Evolutionary conservation across 1,140 invertebrate species (phyloP).

Genomic region (Drosophila parvula): DNA sequence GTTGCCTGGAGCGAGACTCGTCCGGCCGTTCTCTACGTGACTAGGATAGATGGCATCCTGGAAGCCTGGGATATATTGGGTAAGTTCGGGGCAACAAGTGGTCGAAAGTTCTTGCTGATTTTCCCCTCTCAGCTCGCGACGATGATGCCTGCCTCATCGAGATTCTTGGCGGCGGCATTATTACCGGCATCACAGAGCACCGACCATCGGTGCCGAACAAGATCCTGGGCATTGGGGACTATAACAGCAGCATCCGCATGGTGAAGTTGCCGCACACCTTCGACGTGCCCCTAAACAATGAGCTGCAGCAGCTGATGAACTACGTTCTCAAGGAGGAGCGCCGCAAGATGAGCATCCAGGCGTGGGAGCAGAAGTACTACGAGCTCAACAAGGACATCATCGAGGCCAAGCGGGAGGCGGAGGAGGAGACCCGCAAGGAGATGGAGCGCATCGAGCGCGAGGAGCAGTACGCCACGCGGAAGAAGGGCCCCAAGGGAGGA

Average conservation of each 20-base stretch:
- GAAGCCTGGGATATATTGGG: slow-evolving; percentile 87
- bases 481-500: slow-evolving; percentile 23
- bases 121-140: slow-evolving; percentile 79
- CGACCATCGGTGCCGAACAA: slow-evolving; percentile 84
- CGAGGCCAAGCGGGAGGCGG: slow-evolving; percentile 74
- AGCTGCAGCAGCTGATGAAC: slow-evolving; percentile 57
- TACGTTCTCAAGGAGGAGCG: slow-evolving; percentile 67
- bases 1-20: slow-evolving; percentile 85
- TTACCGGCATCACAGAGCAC: slow-evolving; percentile 86
- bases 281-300: slow-evolving; percentile 62
- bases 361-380: slow-evolving; percentile 79
- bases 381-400: slow-evolving; percentile 80
- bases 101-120: neutral
- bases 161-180: slow-evolving; percentile 79
- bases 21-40: slow-evolving; percentile 85
- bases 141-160: slow-evolving; percentile 84
- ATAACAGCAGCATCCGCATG: slow-evolving; percentile 87
- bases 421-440: slow-evolving; percentile 69
- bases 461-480: slow-evolving; percentile 38
- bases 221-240: slow-evolving; percentile 86
- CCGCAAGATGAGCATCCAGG: slow-evolving; percentile 67
- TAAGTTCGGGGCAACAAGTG: slow-evolving; percentile 29
- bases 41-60: slow-evolving; percentile 85
- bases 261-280: slow-evolving; percentile 85
- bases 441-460: slow-evolving; percentile 73